Conservation (phyloP, 1,140 invertebrate species). For the Drosophila arawakana region DNA sequence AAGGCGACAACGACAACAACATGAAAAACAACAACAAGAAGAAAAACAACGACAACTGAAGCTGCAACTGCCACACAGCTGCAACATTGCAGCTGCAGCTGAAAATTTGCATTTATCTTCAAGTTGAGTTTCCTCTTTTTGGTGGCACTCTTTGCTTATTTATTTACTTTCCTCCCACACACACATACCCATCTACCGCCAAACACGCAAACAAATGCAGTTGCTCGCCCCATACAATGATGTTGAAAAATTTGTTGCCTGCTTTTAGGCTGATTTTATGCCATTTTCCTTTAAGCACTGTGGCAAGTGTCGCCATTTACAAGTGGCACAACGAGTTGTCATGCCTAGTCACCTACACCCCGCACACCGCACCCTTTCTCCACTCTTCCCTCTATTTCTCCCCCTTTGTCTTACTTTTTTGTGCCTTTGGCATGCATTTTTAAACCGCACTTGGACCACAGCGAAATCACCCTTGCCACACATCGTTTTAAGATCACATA, state of each 20-base stretch:
- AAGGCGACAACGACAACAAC: constrained; percentile 5
- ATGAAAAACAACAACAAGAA: background rate
- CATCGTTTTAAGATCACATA: background rate
- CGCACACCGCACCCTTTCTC: background rate
- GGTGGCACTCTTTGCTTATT: constrained; percentile 48
- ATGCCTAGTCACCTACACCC: constrained; percentile 1
- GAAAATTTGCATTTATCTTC: constrained; percentile 80
- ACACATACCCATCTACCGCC: background rate
- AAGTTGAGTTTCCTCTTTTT: constrained; percentile 60
- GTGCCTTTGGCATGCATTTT: constrained; percentile 35
- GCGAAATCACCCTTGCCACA: background rate
- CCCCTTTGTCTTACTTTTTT: background rate
- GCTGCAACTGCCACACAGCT: constrained; percentile 20
- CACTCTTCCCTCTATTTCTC: background rate
- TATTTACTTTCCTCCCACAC: constrained; percentile 41
- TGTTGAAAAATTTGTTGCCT: constrained; percentile 46
- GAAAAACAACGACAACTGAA: constrained; percentile 4
- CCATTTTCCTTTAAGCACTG: constrained; percentile 46
- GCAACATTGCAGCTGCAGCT: constrained; percentile 30
- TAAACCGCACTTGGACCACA: constrained; percentile 29
- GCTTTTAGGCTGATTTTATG: constrained; percentile 66
- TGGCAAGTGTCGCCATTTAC: constrained; percentile 43
- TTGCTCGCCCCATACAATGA: constrained; percentile 4
- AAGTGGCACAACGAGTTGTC: constrained; percentile 32
- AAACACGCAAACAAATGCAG: background rate